Conservation (phyloP, 2,888 invertebrate genomes). For the Mamestra brassicae region DNA sequence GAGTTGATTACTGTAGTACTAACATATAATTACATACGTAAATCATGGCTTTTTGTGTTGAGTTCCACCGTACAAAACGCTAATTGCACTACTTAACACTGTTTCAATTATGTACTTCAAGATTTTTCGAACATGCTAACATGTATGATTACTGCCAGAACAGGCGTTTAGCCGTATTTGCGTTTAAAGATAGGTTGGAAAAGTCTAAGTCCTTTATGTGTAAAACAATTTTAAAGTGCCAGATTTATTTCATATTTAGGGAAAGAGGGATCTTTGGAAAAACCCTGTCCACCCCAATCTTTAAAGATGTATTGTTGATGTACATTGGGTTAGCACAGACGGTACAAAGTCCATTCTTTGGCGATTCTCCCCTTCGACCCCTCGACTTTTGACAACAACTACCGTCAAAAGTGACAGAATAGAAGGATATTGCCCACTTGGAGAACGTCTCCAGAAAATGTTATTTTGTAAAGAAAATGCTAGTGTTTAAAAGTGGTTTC, state of each 20-base stretch:
- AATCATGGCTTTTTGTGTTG: slow-evolving; percentile 11
- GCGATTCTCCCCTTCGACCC: not conserved
- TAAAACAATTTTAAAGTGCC: not conserved
- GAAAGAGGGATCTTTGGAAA: not conserved
- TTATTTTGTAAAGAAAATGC: not conserved
- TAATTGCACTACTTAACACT: slow-evolving; percentile 4
- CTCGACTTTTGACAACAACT: not conserved
- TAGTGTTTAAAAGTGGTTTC: not conserved
- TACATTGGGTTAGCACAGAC: not conserved
- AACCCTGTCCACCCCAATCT: not conserved
- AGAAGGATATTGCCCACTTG: slow-evolving; percentile 1
- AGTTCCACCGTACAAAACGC: not conserved
- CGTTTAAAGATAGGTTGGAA: too few species aligned
- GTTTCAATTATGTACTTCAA: not conserved
- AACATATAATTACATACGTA: slow-evolving; percentile 16
- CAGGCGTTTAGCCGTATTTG: not conserved
- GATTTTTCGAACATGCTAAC: not conserved
- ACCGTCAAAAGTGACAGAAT: slow-evolving; percentile 12
- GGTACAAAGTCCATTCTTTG: not conserved
- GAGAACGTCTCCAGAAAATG: slow-evolving; percentile 1
- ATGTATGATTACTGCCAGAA: not conserved
- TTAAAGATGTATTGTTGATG: slow-evolving; percentile 15
- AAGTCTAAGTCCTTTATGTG: not conserved
- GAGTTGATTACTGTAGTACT: not conserved
- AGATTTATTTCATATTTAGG: not conserved